These are phyloP conservation scores for Herminia tarsipennalis DNA, from an alignment of 2,888 invertebrate genomes.

Conservation along the genomic window DNA sequence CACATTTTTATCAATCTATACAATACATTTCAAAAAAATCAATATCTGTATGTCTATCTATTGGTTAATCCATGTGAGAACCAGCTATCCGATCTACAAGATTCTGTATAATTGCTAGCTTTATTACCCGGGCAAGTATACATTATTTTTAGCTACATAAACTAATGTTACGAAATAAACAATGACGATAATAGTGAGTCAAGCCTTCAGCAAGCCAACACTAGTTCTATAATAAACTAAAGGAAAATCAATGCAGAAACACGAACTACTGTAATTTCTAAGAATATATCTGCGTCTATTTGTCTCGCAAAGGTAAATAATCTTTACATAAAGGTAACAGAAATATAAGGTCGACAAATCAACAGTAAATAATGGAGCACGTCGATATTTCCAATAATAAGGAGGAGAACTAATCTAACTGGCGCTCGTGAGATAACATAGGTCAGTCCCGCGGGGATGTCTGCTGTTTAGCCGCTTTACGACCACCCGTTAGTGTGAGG, in stretches of 20 bases:
- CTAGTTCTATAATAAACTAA: too few species aligned
- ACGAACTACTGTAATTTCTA: not conserved
- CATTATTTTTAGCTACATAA: too few species aligned
- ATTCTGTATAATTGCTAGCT: too few species aligned
- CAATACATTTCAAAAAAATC: not conserved
- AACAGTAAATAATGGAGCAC: conserved; percentile 50
- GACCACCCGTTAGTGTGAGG: conserved; percentile 32
- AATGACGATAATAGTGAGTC: too few species aligned
- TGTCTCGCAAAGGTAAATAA: not conserved
- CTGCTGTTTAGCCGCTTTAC: conserved; percentile 67
- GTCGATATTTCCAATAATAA: conserved; percentile 64
- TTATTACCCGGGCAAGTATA: too few species aligned
- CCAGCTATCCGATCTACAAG: too few species aligned
- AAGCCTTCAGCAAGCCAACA: too few species aligned
- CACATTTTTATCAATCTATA: not conserved
- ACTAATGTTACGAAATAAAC: too few species aligned
- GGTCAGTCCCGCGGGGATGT: conserved; percentile 60
- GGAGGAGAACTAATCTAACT: conserved; percentile 81
- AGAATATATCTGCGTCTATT: not conserved
- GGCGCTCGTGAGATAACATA: conserved; percentile 76
- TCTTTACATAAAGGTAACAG: conserved; percentile 4
- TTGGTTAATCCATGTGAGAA: too few species aligned
- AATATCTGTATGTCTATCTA: too few species aligned
- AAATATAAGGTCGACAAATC: conserved; percentile 43
- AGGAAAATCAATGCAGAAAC: not conserved